phyloP scores from a whole-genome alignment of 2,797 vertebrate genomes.

The Bryconaethiops microstoma region DNA sequence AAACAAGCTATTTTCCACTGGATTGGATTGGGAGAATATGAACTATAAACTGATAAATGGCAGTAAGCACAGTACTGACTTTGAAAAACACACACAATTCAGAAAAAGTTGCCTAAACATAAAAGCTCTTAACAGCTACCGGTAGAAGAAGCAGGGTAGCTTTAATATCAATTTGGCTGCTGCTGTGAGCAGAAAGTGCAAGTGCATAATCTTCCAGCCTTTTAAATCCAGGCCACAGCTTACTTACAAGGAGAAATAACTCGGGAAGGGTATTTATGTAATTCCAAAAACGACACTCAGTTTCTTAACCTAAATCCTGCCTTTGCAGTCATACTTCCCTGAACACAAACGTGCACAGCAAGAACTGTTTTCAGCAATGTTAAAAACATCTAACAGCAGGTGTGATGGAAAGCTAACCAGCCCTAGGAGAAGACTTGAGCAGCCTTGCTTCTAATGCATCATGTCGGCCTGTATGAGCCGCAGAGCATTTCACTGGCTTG shows the following conservation, averaged over 20 bases:
- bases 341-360: not conserved
- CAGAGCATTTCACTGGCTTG: not conserved
- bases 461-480: not conserved
- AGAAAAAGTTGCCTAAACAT: not conserved
- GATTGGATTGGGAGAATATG: not conserved
- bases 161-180: not conserved
- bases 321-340: conserved; percentile 11
- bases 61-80: not conserved
- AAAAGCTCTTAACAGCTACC: not conserved
- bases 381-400: not conserved
- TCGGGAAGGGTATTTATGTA: conserved; percentile 35
- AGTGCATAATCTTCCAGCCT: conserved; percentile 30
- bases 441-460: conserved; percentile 9
- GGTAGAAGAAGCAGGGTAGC: not conserved
- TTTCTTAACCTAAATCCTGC: conserved; percentile 34
- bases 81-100: not conserved
- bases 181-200: conserved; percentile 6
- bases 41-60: not conserved
- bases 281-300: conserved; percentile 20
- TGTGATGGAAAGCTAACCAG: not conserved
- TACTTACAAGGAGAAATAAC: conserved; percentile 42
- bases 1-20: not conserved
- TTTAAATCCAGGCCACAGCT: conserved; percentile 48
- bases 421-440: conserved; percentile 12
- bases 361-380: not conserved